Evolutionary conservation across 1,140 invertebrate species (phyloP).

Genomic region (Cotesia chilonis): DNA sequence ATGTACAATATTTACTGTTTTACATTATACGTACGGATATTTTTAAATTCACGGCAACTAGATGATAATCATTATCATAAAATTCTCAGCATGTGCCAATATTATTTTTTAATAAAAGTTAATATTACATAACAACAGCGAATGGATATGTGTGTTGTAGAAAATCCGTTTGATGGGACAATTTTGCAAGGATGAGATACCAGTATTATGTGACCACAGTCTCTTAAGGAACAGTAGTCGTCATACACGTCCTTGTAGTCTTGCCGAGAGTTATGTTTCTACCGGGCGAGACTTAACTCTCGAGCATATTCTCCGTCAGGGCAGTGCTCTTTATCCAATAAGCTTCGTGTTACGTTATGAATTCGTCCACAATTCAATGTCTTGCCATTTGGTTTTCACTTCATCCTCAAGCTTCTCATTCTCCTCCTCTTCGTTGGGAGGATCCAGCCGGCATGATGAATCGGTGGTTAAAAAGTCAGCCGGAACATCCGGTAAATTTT

Average conservation of each 20-base stretch:
- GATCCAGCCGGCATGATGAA: slow-evolving; percentile 20
- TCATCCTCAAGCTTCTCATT: slow-evolving; percentile 45
- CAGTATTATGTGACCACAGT: slow-evolving; percentile 78
- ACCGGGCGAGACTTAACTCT: slow-evolving; percentile 76
- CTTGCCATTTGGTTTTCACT: slow-evolving; percentile 69
- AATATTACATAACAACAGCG: too few relatives aligned
- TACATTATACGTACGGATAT: too few relatives aligned
- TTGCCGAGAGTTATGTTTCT: slow-evolving; percentile 81
- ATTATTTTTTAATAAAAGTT: too few relatives aligned
- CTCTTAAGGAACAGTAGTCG: slow-evolving; percentile 78
- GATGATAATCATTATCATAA: too few relatives aligned
- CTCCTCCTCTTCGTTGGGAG: slow-evolving; percentile 31
- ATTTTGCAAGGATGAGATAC: slow-evolving; percentile 80
- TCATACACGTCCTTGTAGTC: slow-evolving; percentile 76
- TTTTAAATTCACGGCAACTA: too few relatives aligned
- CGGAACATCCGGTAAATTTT: slow-evolving; percentile 70
- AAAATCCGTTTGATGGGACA: slow-evolving; percentile 74
- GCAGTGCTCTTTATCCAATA: slow-evolving; percentile 79
- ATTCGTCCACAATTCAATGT: slow-evolving; percentile 74
- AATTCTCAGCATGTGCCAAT: too few relatives aligned
- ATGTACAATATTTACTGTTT: too few relatives aligned
- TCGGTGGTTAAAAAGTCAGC: slow-evolving; percentile 35
- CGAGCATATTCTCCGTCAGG: slow-evolving; percentile 77
- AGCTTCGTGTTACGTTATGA: slow-evolving; percentile 82
- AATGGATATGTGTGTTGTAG: slow-evolving; percentile 33